These are phyloP conservation scores for Notarius quadriscutis DNA, from an alignment of 2,113 vertebrate species.

Conservation along the genomic window DNA sequence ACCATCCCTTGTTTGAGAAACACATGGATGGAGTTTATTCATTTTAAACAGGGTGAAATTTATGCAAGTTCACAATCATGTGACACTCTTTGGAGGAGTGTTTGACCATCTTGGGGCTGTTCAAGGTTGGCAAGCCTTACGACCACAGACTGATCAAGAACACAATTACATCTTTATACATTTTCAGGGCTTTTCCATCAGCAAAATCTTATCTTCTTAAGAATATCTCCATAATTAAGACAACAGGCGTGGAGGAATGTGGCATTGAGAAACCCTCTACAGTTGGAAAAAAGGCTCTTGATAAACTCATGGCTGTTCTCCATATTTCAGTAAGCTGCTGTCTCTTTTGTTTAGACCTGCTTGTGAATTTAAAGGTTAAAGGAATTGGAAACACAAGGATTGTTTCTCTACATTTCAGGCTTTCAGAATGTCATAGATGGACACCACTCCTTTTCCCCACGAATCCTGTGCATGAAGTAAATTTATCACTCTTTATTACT, in stretches of 20 bases:
- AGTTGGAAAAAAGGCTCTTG: neutral
- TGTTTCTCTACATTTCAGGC: neutral
- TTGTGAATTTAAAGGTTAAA: neutral
- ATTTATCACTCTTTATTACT: neutral
- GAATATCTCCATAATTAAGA: too few species aligned
- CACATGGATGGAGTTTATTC: neutral
- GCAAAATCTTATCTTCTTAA: neutral
- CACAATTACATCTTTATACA: neutral
- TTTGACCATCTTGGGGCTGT: neutral
- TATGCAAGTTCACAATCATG: neutral
- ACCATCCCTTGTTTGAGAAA: constrained; percentile 1
- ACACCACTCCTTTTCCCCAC: neutral
- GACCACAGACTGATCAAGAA: neutral
- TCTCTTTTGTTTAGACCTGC: neutral
- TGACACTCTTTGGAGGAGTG: neutral
- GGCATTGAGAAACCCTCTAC: neutral
- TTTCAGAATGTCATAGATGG: neutral
- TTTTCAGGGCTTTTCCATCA: neutral
- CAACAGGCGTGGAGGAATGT: neutral
- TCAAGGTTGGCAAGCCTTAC: neutral
- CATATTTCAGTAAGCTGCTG: neutral
- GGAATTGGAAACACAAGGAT: neutral
- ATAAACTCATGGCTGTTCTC: neutral
- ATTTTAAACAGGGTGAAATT: constrained; percentile 2
- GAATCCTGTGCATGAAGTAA: neutral